These are phyloP conservation scores for Agriopis marginaria DNA, from an alignment of 2,888 invertebrate genomes.

Conservation along the genomic window DNA sequence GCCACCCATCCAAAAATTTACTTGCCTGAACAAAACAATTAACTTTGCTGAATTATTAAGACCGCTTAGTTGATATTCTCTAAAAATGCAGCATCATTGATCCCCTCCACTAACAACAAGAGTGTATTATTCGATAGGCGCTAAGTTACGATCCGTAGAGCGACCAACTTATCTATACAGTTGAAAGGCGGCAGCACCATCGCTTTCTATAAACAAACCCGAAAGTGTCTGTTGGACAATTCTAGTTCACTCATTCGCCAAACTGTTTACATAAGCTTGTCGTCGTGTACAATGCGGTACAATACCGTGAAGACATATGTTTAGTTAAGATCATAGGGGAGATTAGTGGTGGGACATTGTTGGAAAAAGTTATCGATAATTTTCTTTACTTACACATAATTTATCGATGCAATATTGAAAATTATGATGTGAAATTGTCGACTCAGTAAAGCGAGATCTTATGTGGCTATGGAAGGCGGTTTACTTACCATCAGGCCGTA, in stretches of 20 bases:
- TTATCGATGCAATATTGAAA: no score
- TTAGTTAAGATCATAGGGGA: constrained; percentile 46
- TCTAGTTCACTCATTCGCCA: not conserved
- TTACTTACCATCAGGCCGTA: no score
- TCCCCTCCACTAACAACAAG: constrained; percentile 22
- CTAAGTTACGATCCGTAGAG: constrained; percentile 11
- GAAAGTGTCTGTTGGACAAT: not conserved
- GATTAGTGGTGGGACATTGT: constrained; percentile 26
- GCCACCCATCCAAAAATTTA: not conserved
- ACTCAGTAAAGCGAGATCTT: no score
- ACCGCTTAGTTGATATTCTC: not conserved
- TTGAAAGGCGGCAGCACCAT: not conserved
- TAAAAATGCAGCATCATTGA: constrained; percentile 10
- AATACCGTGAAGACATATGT: constrained; percentile 57
- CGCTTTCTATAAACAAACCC: not conserved
- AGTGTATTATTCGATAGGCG: constrained; percentile 20
- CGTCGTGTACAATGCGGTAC: not conserved
- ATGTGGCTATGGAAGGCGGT: not conserved
- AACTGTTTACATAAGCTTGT: not conserved
- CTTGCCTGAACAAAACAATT: not conserved
- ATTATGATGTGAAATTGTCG: no score
- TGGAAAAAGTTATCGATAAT: constrained; percentile 18
- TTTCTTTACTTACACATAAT: not conserved
- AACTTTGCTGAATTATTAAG: constrained; percentile 3
- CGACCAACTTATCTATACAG: not conserved